A percentile compares a stretch with the other conserved stretches of the same genome.
Conservation (phyloP, 1,140 invertebrate species). For the Brachionus rotundiformis region DNA sequence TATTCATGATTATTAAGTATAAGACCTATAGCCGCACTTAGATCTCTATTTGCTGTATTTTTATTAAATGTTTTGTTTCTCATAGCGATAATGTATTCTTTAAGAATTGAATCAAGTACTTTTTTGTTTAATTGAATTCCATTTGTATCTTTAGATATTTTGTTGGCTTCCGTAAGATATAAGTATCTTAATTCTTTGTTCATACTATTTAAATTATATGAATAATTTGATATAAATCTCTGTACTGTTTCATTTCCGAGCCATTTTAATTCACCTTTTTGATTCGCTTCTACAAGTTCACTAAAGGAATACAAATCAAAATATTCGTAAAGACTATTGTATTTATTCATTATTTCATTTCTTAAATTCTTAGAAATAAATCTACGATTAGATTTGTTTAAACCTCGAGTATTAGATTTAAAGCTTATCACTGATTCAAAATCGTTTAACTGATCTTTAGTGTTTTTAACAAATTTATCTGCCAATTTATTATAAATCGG, state of each 20-base stretch:
- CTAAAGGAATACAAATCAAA: conserved; percentile 4
- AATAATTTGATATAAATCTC: neutral
- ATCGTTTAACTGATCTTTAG: neutral
- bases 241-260: neutral
- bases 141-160: neutral
- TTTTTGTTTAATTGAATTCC: conserved; percentile 30
- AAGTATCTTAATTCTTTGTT: neutral
- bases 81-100: neutral
- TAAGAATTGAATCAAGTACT: conserved; percentile 17
- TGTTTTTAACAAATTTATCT: conserved; percentile 5
- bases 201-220: conserved; percentile 21
- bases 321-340: conserved; percentile 11
- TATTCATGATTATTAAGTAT: conserved; percentile 24
- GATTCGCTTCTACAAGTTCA: neutral
- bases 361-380: neutral
- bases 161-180: neutral
- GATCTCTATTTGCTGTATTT: neutral
- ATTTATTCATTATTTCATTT: conserved; percentile 14
- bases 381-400: neutral
- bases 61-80: conserved; percentile 2
- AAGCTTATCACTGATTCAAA: neutral
- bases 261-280: conserved; percentile 14
- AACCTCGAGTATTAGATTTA: neutral
- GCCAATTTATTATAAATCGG: neutral
- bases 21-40: neutral